A percentile compares a stretch with the other conserved stretches of the same genome.
Conservation (phyloP, 2,888 invertebrate species). For the Caprella mutica region DNA sequence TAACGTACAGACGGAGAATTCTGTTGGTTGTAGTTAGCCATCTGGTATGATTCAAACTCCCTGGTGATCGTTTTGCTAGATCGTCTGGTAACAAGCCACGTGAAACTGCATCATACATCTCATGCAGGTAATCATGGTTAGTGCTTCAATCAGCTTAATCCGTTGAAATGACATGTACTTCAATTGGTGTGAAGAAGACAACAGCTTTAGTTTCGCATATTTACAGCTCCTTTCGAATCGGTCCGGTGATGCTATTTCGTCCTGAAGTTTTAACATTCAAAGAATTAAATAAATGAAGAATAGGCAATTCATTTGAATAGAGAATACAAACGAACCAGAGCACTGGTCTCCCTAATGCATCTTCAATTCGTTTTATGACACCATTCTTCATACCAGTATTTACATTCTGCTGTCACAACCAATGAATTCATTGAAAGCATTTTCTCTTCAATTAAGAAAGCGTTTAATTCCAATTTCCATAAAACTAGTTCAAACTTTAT, state of each 20-base stretch:
- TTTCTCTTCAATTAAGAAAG: not conserved
- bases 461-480: not conserved
- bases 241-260: not conserved
- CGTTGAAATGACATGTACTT: too few relatives aligned
- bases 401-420: not conserved
- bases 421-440: constrained; percentile 22
- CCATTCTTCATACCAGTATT: not conserved
- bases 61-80: not conserved
- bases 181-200: not conserved
- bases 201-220: not conserved
- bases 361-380: constrained; percentile 1
- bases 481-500: not conserved
- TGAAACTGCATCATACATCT: not conserved
- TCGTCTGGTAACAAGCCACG: not conserved
- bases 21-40: not conserved
- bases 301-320: constrained; percentile 7
- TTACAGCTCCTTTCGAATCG: not conserved
- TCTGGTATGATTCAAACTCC: not conserved
- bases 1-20: not conserved
- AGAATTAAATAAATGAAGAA: not conserved
- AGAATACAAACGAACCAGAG: constrained; percentile 8
- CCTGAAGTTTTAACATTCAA: not conserved
- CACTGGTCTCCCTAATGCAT: not conserved
- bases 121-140: not conserved
- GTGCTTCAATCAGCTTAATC: not conserved